A percentile compares a stretch with the other conserved stretches of the same genome.
phyloP scores from a whole-genome alignment of 2,888 invertebrate species.

The Troides aeacus region DNA sequence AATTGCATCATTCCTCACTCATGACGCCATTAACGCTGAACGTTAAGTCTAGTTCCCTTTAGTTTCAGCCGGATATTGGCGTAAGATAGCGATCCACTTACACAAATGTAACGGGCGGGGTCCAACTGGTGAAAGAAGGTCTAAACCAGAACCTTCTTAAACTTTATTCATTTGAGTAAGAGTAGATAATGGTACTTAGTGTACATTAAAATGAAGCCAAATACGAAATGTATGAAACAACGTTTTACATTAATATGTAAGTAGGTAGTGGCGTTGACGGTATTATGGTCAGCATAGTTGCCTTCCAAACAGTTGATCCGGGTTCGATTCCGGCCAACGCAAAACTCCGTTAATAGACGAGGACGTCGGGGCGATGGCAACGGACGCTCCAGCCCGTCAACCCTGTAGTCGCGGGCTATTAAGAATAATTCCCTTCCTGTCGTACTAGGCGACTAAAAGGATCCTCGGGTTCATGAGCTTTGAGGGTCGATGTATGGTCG shows the following conservation, averaged over 20 bases:
- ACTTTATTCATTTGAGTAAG: too few relatives aligned
- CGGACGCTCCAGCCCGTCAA: too few relatives aligned
- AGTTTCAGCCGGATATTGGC: conserved; percentile 21
- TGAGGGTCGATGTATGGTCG: too few relatives aligned
- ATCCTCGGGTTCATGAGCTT: too few relatives aligned
- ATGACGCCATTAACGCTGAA: conserved; percentile 56
- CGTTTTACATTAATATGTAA: too few relatives aligned
- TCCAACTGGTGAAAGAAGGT: neutral
- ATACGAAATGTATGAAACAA: too few relatives aligned
- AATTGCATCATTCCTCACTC: conserved; percentile 72
- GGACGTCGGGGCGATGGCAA: too few relatives aligned
- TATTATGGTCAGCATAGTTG: conserved; percentile 65
- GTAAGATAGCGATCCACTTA: conserved; percentile 10
- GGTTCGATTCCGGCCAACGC: conserved; percentile 60
- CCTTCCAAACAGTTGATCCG: conserved; percentile 66
- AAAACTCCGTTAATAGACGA: conserved; percentile 10
- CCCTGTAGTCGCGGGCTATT: too few relatives aligned
- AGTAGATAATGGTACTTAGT: too few relatives aligned
- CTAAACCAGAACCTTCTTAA: neutral
- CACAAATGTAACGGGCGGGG: conserved; percentile 14
- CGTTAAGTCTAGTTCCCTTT: conserved; percentile 21
- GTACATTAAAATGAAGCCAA: too few relatives aligned
- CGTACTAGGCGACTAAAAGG: too few relatives aligned
- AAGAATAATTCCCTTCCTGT: too few relatives aligned
- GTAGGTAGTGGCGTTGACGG: conserved; percentile 51